A percentile compares a stretch with the other conserved stretches of the same genome.
Conservation (phyloP, 2,888 invertebrate species). For the Psococerastis gibbosa region DNA sequence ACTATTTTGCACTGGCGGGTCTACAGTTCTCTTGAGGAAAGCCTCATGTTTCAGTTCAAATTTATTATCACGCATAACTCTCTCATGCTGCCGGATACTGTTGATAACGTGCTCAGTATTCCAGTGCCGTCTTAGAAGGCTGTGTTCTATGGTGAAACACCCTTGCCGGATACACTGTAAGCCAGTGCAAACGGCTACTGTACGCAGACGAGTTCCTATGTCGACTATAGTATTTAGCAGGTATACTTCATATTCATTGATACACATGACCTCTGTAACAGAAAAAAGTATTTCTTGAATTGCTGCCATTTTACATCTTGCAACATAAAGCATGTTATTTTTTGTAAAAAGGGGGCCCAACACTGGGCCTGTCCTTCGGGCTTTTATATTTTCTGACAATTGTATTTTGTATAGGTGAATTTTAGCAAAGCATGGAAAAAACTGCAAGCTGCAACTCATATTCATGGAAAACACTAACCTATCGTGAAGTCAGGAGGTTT, state of each 20-base stretch:
- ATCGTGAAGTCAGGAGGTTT: slow-evolving; percentile 66
- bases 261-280: no score
- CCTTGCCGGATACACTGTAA: slow-evolving; percentile 70
- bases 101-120: slow-evolving; percentile 42
- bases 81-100: slow-evolving; percentile 39
- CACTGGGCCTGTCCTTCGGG: no score
- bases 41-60: slow-evolving; percentile 23
- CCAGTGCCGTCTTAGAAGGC: slow-evolving; percentile 72
- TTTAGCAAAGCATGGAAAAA: no score
- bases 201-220: slow-evolving; percentile 57
- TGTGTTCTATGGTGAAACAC: slow-evolving; percentile 52
- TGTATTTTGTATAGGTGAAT: no score
- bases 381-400: no score
- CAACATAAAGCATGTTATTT: no score
- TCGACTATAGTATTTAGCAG: slow-evolving; percentile 64
- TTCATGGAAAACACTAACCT: slow-evolving; percentile 40
- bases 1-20: no score
- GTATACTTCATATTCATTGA: slow-evolving; percentile 67
- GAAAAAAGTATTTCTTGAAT: no score
- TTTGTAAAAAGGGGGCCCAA: no score
- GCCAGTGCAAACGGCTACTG: slow-evolving; percentile 59
- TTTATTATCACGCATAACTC: slow-evolving; percentile 32
- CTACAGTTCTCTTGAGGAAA: no score
- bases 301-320: no score
- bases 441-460: no score